Percentiles rank a stretch among this genome's conserved stretches.
Conservation (phyloP, 2,888 invertebrate species). For the Serrognathus titanus region DNA sequence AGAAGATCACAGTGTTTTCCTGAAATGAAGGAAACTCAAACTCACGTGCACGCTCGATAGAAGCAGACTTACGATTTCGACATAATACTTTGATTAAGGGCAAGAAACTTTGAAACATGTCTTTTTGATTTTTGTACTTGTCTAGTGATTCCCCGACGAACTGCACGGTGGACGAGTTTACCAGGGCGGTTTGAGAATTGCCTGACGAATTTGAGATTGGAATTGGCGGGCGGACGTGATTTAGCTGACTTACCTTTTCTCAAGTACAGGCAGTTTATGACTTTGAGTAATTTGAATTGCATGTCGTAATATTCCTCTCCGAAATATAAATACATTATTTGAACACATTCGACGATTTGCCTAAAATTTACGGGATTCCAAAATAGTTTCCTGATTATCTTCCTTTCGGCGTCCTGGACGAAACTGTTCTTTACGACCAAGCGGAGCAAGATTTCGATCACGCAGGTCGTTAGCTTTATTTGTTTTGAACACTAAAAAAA, state of each 20-base stretch:
- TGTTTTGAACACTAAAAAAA: conserved; percentile 24
- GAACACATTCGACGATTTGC: conserved; percentile 22
- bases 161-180: conserved; percentile 17
- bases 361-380: conserved; percentile 23
- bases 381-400: conserved; percentile 21
- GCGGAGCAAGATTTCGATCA: conserved; percentile 25
- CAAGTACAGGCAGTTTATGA: conserved; percentile 24
- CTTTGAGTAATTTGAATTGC: conserved; percentile 25
- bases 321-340: conserved; percentile 23
- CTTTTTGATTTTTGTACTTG: conserved; percentile 15
- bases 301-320: conserved; percentile 19
- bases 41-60: neutral
- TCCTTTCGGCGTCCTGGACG: conserved; percentile 21
- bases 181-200: conserved; percentile 19
- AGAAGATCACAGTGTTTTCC: conserved; percentile 24
- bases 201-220: neutral
- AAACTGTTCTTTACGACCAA: conserved; percentile 22
- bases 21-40: conserved; percentile 17
- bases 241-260: conserved; percentile 20
- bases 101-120: conserved; percentile 19
- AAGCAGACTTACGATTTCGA: conserved; percentile 24
- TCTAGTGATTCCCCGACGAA: conserved; percentile 19
- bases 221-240: neutral
- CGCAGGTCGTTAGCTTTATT: conserved; percentile 24
- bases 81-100: conserved; percentile 26